phyloP scores from a whole-genome alignment of 1,140 invertebrate species.

The Microplitis demolitor region DNA sequence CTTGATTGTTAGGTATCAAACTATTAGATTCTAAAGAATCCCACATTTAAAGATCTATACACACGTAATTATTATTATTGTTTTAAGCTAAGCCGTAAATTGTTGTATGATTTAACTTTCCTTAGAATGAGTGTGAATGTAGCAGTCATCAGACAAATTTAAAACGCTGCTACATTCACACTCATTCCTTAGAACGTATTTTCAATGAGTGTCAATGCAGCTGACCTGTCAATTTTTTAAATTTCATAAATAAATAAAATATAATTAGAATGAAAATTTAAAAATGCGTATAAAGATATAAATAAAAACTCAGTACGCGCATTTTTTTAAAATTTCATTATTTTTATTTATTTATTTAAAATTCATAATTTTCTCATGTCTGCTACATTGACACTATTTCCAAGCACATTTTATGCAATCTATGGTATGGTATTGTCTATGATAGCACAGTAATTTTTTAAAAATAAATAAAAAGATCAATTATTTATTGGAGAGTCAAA shows the following conservation, averaged over 20 bases:
- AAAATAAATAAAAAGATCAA: conserved; percentile 7
- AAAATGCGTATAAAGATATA: too few relatives aligned
- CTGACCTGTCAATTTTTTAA: too few relatives aligned
- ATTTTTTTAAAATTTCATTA: too few relatives aligned
- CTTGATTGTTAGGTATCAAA: conserved; percentile 12
- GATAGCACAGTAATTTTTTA: conserved; percentile 40
- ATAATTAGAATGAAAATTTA: too few relatives aligned
- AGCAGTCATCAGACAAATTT: too few relatives aligned
- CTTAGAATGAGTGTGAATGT: background rate
- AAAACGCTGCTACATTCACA: too few relatives aligned
- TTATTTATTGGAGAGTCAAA: conserved; percentile 6
- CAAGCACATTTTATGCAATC: conserved; percentile 23
- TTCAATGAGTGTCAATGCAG: too few relatives aligned
- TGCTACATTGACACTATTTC: background rate
- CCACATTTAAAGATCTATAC: conserved; percentile 22
- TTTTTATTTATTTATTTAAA: too few relatives aligned
- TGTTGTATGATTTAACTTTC: background rate
- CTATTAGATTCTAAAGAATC: conserved; percentile 12
- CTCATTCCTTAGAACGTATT: too few relatives aligned
- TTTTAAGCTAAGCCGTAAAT: conserved; percentile 21
- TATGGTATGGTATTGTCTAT: conserved; percentile 53
- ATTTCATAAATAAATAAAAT: too few relatives aligned
- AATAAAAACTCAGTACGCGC: too few relatives aligned
- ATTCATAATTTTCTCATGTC: too few relatives aligned
- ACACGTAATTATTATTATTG: conserved; percentile 4